Base-by-base conservation (phyloP, 2,113 vertebrate species). In the Heloderma charlesbogerti region DNA sequence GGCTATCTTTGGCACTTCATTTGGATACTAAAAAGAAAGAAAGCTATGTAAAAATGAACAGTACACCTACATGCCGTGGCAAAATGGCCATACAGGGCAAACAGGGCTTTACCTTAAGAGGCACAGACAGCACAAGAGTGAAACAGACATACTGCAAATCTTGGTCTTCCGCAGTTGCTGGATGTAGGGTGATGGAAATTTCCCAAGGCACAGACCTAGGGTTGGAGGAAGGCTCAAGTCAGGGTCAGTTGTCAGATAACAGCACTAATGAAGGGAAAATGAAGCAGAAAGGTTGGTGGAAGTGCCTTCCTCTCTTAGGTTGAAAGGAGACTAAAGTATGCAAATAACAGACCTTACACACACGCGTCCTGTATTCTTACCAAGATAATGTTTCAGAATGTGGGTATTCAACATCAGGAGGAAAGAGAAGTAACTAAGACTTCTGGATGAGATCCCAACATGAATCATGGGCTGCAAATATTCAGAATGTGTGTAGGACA, bases 141-240 rank as follows among this genome's bases (percentile, higher is more conserved):
- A 99, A 98, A 31, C 98, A 94, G 48, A 99, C 99, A 25, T 98
- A 99, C 96, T 99, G 99, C 0, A 98, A 98, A 37, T 98, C 97
- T 0, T 98, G 98, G 95, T 99, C 98, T 92, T 99, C 97, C 0
- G 97, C 99, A 9, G 99, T 99, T 89, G 99, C 99, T 0, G 99
- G 99, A 94, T 99, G 95, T 86, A 99, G 96, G 8, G 98, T 98
- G 93, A 99, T 97, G 71, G 95, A 98, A 89, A 99, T 97, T 91
- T 98, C 97, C 98, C 98, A 98, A 0, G 97, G 96, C 54, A 96
- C 98, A 86, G 96, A 94, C 92, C 99, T 99, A 94, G 77, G 20
- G 78, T 63, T 71, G 81, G 34, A 95, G 31, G 77, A 31, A 93
- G 29, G 40, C 1, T 22, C 48, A 51, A 15, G 34, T 25, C 37